A percentile compares a stretch with the other conserved stretches of the same genome.
phyloP scores from a whole-genome alignment of 2,797 vertebrate genomes.

The Petrocephalus sullivani region DNA sequence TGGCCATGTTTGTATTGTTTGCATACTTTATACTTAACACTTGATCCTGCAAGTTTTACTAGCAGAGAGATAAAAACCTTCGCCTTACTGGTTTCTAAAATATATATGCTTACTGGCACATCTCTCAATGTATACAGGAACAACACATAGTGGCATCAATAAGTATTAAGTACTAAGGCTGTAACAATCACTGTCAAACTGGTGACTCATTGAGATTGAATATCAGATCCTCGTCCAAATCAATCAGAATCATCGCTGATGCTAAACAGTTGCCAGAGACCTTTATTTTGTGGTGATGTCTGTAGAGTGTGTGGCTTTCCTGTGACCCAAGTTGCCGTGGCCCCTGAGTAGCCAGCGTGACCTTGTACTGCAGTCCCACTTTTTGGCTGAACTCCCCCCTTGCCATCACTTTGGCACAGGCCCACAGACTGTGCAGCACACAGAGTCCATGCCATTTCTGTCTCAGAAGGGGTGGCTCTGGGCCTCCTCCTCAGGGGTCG shows the following conservation, averaged over 20 bases:
- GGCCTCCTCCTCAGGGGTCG: constrained; percentile 32
- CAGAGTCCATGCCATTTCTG: constrained; percentile 45
- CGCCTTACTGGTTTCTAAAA: too few species aligned
- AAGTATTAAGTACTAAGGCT: background rate
- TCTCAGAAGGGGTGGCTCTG: constrained; percentile 24
- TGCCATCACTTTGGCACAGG: constrained; percentile 13
- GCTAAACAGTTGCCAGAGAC: constrained; percentile 62
- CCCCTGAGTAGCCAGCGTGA: constrained; percentile 37
- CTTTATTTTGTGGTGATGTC: constrained; percentile 29
- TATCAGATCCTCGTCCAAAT: constrained; percentile 27
- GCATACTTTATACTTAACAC: background rate
- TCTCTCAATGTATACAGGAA: background rate
- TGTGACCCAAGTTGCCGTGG: constrained; percentile 48
- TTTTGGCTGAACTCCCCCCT: constrained; percentile 49
- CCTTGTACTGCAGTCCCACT: constrained; percentile 46
- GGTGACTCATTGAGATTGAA: background rate
- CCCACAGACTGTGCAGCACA: constrained; percentile 40
- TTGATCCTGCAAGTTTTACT: background rate
- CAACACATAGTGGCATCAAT: background rate
- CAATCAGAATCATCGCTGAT: constrained; percentile 46
- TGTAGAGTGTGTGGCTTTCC: constrained; percentile 24
- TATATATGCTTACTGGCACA: background rate
- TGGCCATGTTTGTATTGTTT: background rate
- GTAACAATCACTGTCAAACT: background rate
- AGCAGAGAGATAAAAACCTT: background rate